Evolutionary conservation across 2,797 vertebrate genomes (phyloP), one percentile per base, ranked within the genome.

Genomic region (Siniperca undulata): DNA sequence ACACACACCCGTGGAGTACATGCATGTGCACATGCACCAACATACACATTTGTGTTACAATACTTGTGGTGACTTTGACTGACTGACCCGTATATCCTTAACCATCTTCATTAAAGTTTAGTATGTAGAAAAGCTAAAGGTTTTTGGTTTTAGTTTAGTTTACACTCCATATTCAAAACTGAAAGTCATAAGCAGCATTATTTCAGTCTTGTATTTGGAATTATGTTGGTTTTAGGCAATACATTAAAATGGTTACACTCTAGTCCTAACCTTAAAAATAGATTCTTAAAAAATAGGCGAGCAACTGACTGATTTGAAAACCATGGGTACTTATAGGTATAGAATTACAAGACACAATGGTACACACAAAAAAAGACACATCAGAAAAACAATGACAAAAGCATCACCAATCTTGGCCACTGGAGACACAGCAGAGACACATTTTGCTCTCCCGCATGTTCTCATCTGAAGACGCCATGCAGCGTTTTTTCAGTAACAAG

Each of bases 401-500:
- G 65, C 78, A 78, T 55, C 53, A 55, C 40, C 65, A 64, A 40
- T 69, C 17, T 38, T 11, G 5, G 64, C 75, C 76, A 83, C 71
- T 55, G 30, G 70, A 87, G 71, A 86, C 61, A 70, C 40, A 56
- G 78, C 53, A 36, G 44, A 81, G 34, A 77, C 65, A 69, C 56
- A 59, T 81, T 91, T 84, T 88, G 70, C 86, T 91, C 80, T 60
- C 68, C 36, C 27, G 10, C 65, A 69, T 87, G 77, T 74, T 85
- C 88, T 78, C 79, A 70, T 89, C 85, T 81, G 56, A 44, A 53
- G 78, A 83, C 78, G 79, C 74, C 86, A 86, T 78, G 67, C 86
- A 67, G 77, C 14, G 68, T 65, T 52, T 72, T 62, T 75, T 69
- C 77, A 50, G 66, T 89, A 88, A 92, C 86, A 88, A 86, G 70